phyloP scores from a whole-genome alignment of 2,888 invertebrate species.

The Volucella inflata region DNA sequence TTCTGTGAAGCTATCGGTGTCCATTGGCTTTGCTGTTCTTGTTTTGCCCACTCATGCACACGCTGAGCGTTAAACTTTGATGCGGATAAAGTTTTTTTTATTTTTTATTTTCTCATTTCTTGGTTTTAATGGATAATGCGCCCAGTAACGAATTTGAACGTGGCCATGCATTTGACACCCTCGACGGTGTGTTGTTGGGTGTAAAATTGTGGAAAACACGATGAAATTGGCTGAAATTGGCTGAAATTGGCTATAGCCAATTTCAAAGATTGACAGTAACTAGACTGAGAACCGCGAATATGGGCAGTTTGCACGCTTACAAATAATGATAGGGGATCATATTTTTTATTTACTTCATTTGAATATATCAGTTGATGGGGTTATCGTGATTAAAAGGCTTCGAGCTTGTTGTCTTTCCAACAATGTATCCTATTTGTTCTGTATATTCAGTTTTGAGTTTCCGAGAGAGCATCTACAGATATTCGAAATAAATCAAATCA shows the following conservation, averaged over 20 bases:
- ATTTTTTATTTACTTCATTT: no score
- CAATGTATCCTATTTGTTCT: no score
- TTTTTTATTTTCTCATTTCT: constrained; percentile 1
- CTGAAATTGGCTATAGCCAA: constrained; percentile 27
- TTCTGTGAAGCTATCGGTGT: constrained; percentile 45
- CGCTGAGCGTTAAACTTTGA: constrained; percentile 53
- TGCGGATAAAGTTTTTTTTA: constrained; percentile 48
- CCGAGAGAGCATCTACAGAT: no score
- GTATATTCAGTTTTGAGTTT: no score
- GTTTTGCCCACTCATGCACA: constrained; percentile 50
- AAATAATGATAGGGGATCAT: constrained; percentile 13
- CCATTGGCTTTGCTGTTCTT: constrained; percentile 32
- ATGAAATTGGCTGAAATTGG: constrained; percentile 28
- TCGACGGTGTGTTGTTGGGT: constrained; percentile 11
- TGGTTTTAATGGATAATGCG: constrained; percentile 34
- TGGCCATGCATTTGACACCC: constrained; percentile 63
- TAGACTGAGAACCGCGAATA: constrained; percentile 9
- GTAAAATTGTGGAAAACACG: constrained; percentile 22
- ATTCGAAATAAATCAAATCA: no score
- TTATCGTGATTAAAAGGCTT: no score
- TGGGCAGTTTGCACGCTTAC: not conserved
- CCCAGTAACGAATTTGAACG: constrained; percentile 48
- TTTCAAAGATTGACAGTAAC: constrained; percentile 20
- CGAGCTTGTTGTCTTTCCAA: no score
- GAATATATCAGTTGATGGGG: no score